Evolutionary conservation across 2,797 vertebrate species (phyloP).

Genomic region (Spinibarbus caldwelli): DNA sequence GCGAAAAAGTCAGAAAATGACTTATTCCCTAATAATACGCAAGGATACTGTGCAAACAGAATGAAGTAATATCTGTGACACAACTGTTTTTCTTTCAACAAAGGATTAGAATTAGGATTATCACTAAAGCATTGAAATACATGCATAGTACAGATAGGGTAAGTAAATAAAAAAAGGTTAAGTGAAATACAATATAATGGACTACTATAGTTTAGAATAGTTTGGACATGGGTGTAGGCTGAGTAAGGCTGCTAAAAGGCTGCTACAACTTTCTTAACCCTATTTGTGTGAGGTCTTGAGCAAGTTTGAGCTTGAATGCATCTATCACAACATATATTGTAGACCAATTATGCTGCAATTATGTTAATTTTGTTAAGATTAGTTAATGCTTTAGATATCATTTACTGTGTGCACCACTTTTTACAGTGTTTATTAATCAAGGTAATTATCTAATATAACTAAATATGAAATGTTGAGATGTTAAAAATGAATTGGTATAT

Average conservation of each 20-base stretch:
- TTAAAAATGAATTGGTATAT: neutral
- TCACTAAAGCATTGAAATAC: neutral
- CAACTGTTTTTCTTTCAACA: conserved; percentile 5
- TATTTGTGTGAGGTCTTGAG: neutral
- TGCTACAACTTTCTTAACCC: neutral
- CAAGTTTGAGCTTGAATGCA: neutral
- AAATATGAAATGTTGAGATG: neutral
- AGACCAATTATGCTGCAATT: neutral
- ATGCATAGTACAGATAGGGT: neutral
- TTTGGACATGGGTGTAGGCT: neutral
- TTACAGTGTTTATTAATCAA: neutral
- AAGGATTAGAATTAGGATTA: neutral
- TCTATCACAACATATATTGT: neutral
- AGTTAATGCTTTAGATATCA: no score
- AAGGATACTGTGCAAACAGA: conserved; percentile 10
- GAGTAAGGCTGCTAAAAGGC: no score
- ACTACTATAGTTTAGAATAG: no score
- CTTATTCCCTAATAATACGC: neutral
- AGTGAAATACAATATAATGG: neutral
- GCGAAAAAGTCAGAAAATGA: neutral
- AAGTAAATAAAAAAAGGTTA: neutral
- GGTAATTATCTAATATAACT: neutral
- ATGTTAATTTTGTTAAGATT: neutral
- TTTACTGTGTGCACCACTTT: neutral
- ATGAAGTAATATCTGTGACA: conserved; percentile 6